Percentiles rank a stretch among this genome's conserved stretches.
Conservation (phyloP, 2,888 invertebrate genomes). For the Danaus chrysippus region DNA sequence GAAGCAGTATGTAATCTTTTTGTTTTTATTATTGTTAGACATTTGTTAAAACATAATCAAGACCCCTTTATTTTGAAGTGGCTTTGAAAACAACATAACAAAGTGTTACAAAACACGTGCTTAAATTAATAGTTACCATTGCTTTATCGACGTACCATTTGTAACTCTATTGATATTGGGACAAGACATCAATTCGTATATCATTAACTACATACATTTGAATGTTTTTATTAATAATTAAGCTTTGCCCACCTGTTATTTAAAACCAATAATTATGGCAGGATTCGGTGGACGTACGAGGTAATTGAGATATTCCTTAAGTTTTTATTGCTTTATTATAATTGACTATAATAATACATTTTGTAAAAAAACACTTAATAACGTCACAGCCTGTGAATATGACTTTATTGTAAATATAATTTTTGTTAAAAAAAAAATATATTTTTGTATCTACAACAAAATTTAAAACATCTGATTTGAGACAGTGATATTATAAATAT, state of each 20-base stretch:
- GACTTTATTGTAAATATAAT: neutral
- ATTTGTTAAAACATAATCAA: constrained; percentile 8
- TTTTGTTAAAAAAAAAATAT: neutral
- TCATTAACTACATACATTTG: neutral
- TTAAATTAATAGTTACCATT: constrained; percentile 1
- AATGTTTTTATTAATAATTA: constrained; percentile 32
- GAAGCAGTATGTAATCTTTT: constrained; percentile 4
- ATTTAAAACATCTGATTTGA: neutral
- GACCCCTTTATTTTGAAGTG: constrained; percentile 8
- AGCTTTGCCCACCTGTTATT: constrained; percentile 40
- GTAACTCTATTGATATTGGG: constrained; percentile 1
- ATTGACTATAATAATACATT: constrained; percentile 31
- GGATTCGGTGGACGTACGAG: constrained; percentile 34
- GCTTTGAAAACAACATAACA: constrained; percentile 7
- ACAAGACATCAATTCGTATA: constrained; percentile 1
- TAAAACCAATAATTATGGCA: constrained; percentile 42
- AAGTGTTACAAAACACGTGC: constrained; percentile 9
- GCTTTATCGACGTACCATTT: neutral
- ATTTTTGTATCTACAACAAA: neutral
- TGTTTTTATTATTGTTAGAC: constrained; percentile 7
- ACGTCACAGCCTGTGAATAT: constrained; percentile 9
- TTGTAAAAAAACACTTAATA: constrained; percentile 15
- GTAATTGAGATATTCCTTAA: constrained; percentile 45
- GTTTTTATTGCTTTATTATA: constrained; percentile 47
- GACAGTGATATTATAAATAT: too few relatives aligned